Conservation (phyloP, 2,113 vertebrate genomes). For the Podocnemis expansa region DNA sequence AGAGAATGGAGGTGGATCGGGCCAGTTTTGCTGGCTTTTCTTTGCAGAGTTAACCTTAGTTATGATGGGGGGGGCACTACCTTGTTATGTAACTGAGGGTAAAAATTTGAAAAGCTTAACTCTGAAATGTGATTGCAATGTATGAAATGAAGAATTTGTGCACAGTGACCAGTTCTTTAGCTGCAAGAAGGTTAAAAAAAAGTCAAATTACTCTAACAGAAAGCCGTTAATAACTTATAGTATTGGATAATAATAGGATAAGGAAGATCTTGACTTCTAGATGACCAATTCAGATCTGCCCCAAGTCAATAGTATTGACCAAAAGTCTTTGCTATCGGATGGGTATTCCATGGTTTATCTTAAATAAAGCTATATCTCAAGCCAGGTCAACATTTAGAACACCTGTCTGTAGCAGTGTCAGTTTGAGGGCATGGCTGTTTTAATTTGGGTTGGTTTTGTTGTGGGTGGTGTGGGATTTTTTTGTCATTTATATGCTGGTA, state of each 20-base stretch:
- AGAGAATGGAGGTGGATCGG: not conserved
- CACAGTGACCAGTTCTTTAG: not conserved
- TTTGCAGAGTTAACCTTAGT: not conserved
- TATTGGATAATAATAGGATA: not conserved
- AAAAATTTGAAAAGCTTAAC: not conserved
- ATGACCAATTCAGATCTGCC: not conserved
- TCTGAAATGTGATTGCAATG: not conserved
- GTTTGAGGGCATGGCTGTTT: not conserved
- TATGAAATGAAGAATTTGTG: not conserved
- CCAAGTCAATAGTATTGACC: not conserved
- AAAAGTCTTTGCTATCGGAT: not conserved
- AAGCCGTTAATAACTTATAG: not conserved
- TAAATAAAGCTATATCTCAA: not conserved
- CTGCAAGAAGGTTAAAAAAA: not conserved
- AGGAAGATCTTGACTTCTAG: not conserved
- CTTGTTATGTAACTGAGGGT: not conserved
- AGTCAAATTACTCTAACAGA: not conserved
- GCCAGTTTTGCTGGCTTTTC: not conserved
- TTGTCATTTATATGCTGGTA: not conserved
- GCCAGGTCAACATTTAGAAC: not conserved
- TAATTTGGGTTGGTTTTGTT: not conserved
- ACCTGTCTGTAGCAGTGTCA: not conserved
- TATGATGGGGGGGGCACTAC: not conserved
- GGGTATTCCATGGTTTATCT: not conserved
- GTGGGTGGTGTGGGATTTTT: not conserved